Base-by-base conservation (phyloP, 2,113 vertebrate genomes). In the Sisor rabdophorus region DNA sequence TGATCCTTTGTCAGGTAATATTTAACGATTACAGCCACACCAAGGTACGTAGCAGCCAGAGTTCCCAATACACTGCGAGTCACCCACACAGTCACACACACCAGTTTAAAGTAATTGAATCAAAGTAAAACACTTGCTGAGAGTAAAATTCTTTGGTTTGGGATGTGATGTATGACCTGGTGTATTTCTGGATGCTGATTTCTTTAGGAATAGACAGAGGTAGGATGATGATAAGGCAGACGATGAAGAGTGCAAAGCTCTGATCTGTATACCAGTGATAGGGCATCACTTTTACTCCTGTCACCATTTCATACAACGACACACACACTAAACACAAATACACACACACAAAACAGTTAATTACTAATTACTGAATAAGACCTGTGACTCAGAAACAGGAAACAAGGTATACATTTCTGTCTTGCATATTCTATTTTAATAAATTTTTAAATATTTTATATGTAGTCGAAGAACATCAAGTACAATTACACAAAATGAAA, bases 41-140 rank as follows among this genome's bases (percentile, higher is more conserved):
- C 92, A 82, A 96, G 91, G 79, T 96, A 95, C 1, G 93, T 93
- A 50, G 94, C 94, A 0, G 94, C 94, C 84, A 96, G 77, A 0
- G 94, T 96, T 36, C 95, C 95, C 79, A 96, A 80, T 70, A 96
- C 92, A 88, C 95, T 96, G 20, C 2, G 22, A 36, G 19, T 11
- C 11, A 44, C 61, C 40, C 32, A 64, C 61, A 65, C 63, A 65
- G n/a, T n/a, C 20, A 65, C 63, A 47, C 63, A 65, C 36, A 47
- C 61, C 28, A 55, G 17, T 20, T n/a, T n/a, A n/a, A n/a, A n/a
- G 58, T 40, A 36, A 40, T 63, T 20, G 2, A 19, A 0, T 58
- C 15, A 58, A 26, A 58, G 24, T n/a, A 15, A 48, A 22, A 67
- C 22, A 28, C 72, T 50, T 77, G 22, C 22, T 15, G 32, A 63